phyloP scores from a whole-genome alignment of 2,888 invertebrate genomes.

The Glaucopsyche alexis region DNA sequence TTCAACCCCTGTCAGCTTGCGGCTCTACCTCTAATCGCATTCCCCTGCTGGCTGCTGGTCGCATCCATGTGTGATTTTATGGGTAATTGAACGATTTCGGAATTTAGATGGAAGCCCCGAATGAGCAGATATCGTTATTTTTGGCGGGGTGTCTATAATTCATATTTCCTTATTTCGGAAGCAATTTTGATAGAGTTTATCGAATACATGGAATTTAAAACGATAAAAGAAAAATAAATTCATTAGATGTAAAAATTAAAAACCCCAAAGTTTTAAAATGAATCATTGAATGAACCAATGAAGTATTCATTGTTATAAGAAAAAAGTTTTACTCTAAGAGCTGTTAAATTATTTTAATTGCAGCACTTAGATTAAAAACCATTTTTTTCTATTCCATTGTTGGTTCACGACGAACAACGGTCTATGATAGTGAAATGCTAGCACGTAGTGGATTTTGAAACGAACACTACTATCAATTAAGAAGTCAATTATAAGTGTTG shows the following conservation, averaged over 20 bases:
- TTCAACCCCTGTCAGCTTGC: constrained; percentile 67
- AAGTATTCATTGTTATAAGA: too few relatives aligned
- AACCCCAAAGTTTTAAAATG: too few relatives aligned
- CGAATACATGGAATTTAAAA: neutral
- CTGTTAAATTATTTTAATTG: neutral
- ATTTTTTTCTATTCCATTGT: constrained; percentile 8
- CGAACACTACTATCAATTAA: constrained; percentile 38
- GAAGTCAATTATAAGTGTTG: constrained; percentile 54
- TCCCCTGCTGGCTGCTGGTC: constrained; percentile 65
- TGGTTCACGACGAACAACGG: constrained; percentile 15
- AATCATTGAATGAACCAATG: too few relatives aligned
- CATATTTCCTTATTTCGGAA: neutral
- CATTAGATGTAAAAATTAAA: neutral
- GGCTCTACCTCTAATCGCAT: constrained; percentile 54
- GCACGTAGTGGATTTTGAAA: constrained; percentile 31
- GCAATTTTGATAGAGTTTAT: too few relatives aligned
- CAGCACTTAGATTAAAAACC: neutral
- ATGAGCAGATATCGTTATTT: constrained; percentile 1
- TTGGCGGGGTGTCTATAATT: neutral
- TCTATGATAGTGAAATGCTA: constrained; percentile 28
- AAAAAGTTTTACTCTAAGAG: too few relatives aligned
- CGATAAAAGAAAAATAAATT: neutral
- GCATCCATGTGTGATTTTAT: constrained; percentile 52
- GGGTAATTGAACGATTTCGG: constrained; percentile 58
- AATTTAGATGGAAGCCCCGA: constrained; percentile 2